Percentiles rank a stretch among this genome's conserved stretches.
Conservation (phyloP, 2,113 vertebrate species). For the Thalassoma bifasciatum region DNA sequence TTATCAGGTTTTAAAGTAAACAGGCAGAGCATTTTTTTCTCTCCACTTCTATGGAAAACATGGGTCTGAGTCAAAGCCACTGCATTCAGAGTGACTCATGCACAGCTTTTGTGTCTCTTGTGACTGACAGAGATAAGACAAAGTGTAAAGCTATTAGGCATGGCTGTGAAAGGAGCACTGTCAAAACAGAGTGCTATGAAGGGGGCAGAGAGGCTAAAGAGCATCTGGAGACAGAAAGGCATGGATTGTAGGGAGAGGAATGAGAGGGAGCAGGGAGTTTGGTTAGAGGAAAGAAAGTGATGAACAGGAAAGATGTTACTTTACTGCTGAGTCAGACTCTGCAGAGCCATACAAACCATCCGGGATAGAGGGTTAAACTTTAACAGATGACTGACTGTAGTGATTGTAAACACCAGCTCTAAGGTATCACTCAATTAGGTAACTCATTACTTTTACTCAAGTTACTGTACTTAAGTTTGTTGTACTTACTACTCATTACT, state of each 20-base stretch:
- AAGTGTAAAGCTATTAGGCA: constrained; percentile 26
- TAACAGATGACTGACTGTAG: constrained; percentile 42
- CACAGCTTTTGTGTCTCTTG: constrained; percentile 18
- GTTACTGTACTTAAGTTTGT: no score
- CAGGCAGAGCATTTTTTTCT: background rate
- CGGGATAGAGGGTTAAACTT: constrained; percentile 63
- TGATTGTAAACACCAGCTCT: constrained; percentile 11
- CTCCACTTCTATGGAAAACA: no score
- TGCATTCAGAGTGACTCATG: background rate
- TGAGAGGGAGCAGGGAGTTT: background rate
- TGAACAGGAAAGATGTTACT: constrained; percentile 33
- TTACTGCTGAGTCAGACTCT: constrained; percentile 81
- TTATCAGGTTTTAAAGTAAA: background rate
- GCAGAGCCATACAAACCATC: constrained; percentile 71
- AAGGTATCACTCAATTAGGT: no score
- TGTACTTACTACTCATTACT: no score
- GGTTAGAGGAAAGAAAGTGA: constrained; percentile 20
- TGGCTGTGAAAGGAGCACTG: background rate
- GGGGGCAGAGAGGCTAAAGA: background rate
- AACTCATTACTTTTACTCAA: no score
- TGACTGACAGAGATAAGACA: constrained; percentile 22
- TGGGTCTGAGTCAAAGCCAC: background rate
- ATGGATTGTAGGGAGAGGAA: background rate
- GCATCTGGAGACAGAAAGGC: background rate
- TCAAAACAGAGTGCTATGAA: background rate